These are phyloP conservation scores for Dolomedes plantarius DNA, from an alignment of 2,888 invertebrate genomes.

Conservation along the genomic window DNA sequence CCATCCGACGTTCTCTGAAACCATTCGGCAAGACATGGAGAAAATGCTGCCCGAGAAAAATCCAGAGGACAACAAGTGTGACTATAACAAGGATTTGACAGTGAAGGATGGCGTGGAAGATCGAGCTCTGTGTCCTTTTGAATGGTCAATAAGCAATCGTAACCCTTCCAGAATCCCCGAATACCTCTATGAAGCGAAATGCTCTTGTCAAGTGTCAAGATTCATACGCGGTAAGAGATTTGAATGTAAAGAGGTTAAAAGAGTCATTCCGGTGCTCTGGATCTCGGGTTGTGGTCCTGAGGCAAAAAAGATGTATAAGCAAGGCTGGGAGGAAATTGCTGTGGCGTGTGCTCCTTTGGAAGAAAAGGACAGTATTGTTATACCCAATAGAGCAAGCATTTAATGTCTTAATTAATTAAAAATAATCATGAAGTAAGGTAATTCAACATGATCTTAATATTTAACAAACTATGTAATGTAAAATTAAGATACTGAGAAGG, in stretches of 20 bases:
- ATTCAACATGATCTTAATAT: no score
- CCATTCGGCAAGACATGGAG: background rate
- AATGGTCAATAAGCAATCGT: constrained; percentile 6
- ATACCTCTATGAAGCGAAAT: constrained; percentile 22
- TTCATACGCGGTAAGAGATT: no score
- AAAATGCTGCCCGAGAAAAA: background rate
- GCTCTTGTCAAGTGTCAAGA: constrained; percentile 30
- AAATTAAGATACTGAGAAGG: no score
- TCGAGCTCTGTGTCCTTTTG: constrained; percentile 51
- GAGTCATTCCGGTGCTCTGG: constrained; percentile 45
- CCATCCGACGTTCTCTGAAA: background rate
- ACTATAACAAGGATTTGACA: background rate
- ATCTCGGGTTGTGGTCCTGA: constrained; percentile 11
- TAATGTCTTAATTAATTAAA: no score
- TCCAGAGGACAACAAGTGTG: background rate
- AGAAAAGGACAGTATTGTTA: no score
- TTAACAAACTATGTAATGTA: no score
- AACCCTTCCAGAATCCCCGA: constrained; percentile 40
- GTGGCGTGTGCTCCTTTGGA: constrained; percentile 43
- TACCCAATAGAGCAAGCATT: no score
- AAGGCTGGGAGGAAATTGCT: constrained; percentile 47
- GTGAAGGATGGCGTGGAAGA: constrained; percentile 73
- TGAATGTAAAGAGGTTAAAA: constrained; percentile 22
- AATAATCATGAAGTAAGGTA: no score
- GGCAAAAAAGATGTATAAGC: constrained; percentile 8